A percentile compares a stretch with the other conserved stretches of the same genome.
phyloP scores from a whole-genome alignment of 2,113 vertebrate species.

The Osmerus eperlanus region DNA sequence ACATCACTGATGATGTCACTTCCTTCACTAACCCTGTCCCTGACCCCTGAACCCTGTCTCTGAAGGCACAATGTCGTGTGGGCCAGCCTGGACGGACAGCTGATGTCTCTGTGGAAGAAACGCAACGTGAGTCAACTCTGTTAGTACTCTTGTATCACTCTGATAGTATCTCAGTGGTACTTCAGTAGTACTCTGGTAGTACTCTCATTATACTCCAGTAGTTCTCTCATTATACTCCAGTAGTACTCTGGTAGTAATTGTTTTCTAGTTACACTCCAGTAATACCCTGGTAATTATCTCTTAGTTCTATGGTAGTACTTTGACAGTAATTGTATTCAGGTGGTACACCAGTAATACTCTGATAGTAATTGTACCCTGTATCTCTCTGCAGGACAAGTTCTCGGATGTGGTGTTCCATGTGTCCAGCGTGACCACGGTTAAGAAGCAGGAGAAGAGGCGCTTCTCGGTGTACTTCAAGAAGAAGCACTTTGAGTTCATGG shows the following conservation, averaged over 20 bases:
- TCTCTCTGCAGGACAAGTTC: slow-evolving; percentile 64
- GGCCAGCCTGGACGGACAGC: slow-evolving; percentile 65
- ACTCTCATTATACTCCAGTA: too few relatives aligned
- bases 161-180: too few relatives aligned
- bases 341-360: too few relatives aligned
- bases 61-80: slow-evolving; percentile 70
- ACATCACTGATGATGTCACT: background rate
- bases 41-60: slow-evolving; percentile 1
- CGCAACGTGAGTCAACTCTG: slow-evolving; percentile 59
- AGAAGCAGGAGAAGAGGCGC: slow-evolving; percentile 53
- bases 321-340: too few relatives aligned
- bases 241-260: too few relatives aligned
- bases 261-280: too few relatives aligned
- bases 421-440: slow-evolving; percentile 68
- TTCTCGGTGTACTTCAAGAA: slow-evolving; percentile 71
- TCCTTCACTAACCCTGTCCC: background rate
- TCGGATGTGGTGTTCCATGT: slow-evolving; percentile 73
- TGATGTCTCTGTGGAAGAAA: slow-evolving; percentile 74
- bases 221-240: too few relatives aligned
- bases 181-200: too few relatives aligned
- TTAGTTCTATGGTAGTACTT: too few relatives aligned
- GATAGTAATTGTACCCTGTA: background rate
- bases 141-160: too few relatives aligned
- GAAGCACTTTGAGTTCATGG: slow-evolving; percentile 76
- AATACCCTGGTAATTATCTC: too few relatives aligned